phyloP scores from a whole-genome alignment of 2,888 invertebrate genomes.

The Meta bourneti region DNA sequence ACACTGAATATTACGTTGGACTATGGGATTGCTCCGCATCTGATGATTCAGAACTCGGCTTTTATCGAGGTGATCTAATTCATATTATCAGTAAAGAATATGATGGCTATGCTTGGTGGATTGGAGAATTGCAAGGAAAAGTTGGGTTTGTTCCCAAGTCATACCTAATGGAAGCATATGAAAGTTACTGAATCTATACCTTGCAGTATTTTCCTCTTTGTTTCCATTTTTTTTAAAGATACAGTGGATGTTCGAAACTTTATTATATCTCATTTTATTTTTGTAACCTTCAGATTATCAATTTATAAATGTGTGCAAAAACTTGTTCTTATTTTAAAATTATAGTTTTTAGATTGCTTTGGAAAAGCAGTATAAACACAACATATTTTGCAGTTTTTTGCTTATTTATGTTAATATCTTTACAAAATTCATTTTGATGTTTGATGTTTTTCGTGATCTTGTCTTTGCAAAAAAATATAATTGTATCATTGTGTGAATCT shows the following conservation, averaged over 20 bases:
- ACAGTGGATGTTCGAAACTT: not conserved
- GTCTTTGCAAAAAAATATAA: too few species aligned
- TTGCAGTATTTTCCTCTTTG: not conserved
- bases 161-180: slow-evolving; percentile 77
- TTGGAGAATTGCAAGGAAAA: slow-evolving; percentile 72
- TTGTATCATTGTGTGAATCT: too few species aligned
- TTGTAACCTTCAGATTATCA: not conserved
- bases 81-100: slow-evolving; percentile 74
- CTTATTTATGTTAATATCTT: too few species aligned
- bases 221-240: not conserved
- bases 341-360: too few species aligned
- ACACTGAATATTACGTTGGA: slow-evolving; percentile 74
- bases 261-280: not conserved
- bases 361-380: too few species aligned
- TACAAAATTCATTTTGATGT: too few species aligned
- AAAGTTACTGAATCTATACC: slow-evolving; percentile 39
- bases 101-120: slow-evolving; percentile 75
- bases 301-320: too few species aligned
- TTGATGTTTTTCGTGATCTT: too few species aligned
- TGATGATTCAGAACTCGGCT: slow-evolving; percentile 68
- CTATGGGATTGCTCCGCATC: slow-evolving; percentile 71
- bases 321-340: too few species aligned
- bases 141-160: slow-evolving; percentile 75
- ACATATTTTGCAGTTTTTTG: too few species aligned
- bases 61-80: slow-evolving; percentile 74